Conservation (phyloP, 2,113 vertebrate species). For the Serinus canaria region DNA sequence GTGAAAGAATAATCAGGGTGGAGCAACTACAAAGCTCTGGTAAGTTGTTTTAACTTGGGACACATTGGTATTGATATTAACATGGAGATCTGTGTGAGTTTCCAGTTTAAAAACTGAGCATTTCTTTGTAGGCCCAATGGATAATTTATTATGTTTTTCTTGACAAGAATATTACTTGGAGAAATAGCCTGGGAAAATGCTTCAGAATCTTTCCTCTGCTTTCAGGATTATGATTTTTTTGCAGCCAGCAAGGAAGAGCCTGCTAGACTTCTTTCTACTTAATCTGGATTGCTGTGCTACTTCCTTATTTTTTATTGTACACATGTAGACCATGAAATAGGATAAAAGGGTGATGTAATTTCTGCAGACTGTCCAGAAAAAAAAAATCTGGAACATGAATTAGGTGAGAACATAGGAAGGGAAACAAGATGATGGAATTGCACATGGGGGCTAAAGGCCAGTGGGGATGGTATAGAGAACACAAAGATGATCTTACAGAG, state of each 20-base stretch:
- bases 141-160: neutral
- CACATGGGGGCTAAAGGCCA: neutral
- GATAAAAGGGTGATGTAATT: neutral
- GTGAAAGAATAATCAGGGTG: neutral
- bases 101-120: neutral
- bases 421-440: neutral
- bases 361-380: neutral
- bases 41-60: neutral
- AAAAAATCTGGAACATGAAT: neutral
- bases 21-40: neutral
- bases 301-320: neutral
- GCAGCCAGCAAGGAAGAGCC: neutral
- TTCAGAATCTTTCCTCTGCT: neutral
- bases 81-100: neutral
- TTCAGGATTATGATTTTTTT: neutral
- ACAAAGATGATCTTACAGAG: neutral
- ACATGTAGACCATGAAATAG: neutral
- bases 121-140: neutral
- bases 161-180: neutral
- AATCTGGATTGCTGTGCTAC: neutral
- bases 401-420: neutral
- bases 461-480: neutral
- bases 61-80: neutral
- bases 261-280: neutral
- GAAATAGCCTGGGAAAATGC: neutral